Conservation (phyloP, 2,888 invertebrate genomes). For the Zele albiditarsus region DNA sequence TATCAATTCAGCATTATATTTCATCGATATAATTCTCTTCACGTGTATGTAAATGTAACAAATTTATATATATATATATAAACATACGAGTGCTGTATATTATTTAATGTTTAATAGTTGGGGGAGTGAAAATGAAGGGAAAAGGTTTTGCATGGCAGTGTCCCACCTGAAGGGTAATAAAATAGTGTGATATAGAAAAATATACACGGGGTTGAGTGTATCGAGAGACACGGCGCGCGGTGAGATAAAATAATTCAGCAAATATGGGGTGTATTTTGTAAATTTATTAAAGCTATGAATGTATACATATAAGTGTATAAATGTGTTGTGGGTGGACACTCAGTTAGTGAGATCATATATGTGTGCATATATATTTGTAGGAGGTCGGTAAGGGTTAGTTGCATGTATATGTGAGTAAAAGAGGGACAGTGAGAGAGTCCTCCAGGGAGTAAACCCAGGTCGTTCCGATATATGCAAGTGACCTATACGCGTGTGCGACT, state of each 20-base stretch:
- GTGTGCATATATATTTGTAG: conserved; percentile 24
- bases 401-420: not conserved
- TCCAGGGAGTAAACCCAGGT: conserved; percentile 39
- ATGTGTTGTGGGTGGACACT: conserved; percentile 4
- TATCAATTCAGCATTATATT: no score
- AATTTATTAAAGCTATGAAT: conserved; percentile 42
- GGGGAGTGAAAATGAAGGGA: not conserved
- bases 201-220: conserved; percentile 14
- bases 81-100: not conserved
- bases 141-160: conserved; percentile 21
- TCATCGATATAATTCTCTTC: no score
- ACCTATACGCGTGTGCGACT: conserved; percentile 35
- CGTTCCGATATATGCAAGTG: conserved; percentile 44
- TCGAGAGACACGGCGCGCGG: conserved; percentile 27
- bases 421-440: conserved; percentile 29
- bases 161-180: conserved; percentile 32
- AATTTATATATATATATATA: not conserved
- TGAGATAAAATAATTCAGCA: conserved; percentile 47
- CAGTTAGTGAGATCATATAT: conserved; percentile 8
- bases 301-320: not conserved
- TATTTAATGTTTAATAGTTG: not conserved
- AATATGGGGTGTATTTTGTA: conserved; percentile 47
- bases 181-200: conserved; percentile 31
- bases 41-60: no score
- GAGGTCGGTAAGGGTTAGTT: conserved; percentile 7